Evolutionary conservation across 2,113 vertebrate genomes (phyloP), one percentile per base, ranked within the genome.

Genomic region (Coregonus clupeaformis): DNA sequence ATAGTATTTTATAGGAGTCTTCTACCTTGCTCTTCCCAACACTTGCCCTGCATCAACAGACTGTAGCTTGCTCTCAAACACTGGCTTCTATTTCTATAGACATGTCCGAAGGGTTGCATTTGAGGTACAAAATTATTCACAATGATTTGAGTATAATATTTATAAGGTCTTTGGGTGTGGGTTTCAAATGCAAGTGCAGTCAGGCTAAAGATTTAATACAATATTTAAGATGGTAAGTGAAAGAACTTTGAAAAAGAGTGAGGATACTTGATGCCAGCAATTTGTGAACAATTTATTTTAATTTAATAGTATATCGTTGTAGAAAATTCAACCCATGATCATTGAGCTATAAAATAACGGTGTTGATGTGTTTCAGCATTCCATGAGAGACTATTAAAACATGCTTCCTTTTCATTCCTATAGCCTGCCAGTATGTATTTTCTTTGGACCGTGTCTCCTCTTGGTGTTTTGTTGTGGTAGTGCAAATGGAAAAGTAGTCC

Each of bases 301-400:
- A 73, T 82, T 75, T 77, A 72, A 76, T 82, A 83, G 71, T 75
- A 78, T 69, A 79, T 65, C 71, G n/a, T 83, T 87, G 78, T 85
- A 83, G 47, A 71, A 78, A 82, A 73, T 55, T 71, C 66, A 45
- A 67, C 24, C 25, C 68, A n/a, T 78, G 62, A 27, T 27, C 27
- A 27, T 27, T 27, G 27, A 27, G 27, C 27, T 27, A 27, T 11
- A 11, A 42, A 42, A 42, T 0, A 42, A 42, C 36, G 2, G 36
- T 42, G 36, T 77, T 62, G 76, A 75, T 76, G 75, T 42, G 83
- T 75, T 78, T 80, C 63, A 85, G 22, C 76, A 76, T 82, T 83
- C 68, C 71, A 45, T 71, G 75, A 79, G 45, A 89, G 36, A 42
- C 36, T 42, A 42, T 42, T 87, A 86, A 90, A 90, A 90, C 64